Evolutionary conservation across 1,140 invertebrate genomes (phyloP).

Genomic region (Cotesia typhae): DNA sequence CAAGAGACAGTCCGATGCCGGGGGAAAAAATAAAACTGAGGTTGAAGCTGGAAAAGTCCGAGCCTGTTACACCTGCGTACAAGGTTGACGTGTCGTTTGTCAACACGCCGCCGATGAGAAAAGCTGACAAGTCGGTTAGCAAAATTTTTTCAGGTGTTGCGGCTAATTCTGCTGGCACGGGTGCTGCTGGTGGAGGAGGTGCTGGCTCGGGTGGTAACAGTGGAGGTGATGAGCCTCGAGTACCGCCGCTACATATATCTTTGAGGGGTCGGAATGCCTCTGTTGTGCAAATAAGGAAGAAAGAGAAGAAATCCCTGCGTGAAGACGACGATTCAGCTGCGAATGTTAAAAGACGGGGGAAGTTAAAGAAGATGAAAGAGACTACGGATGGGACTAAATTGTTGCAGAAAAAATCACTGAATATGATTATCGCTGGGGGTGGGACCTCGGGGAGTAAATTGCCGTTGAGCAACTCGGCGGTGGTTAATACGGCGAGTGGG

Average conservation of each 20-base stretch:
- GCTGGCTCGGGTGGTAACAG: conserved; percentile 71
- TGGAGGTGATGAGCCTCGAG: conserved; percentile 76
- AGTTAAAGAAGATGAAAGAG: conserved; percentile 64
- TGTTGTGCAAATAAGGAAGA: conserved; percentile 85
- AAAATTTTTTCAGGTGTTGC: conserved; percentile 52
- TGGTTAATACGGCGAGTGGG: conserved; percentile 58
- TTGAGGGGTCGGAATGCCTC: conserved; percentile 84
- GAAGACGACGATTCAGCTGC: conserved; percentile 59
- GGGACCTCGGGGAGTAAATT: conserved; percentile 58
- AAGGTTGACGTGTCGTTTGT: conserved; percentile 83
- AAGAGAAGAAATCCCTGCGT: conserved; percentile 72
- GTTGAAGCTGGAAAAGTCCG: conserved; percentile 83
- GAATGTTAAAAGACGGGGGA: conserved; percentile 55
- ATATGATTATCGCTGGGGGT: conserved; percentile 59
- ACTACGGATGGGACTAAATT: conserved; percentile 60
- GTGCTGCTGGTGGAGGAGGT: background rate
- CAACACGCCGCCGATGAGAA: conserved; percentile 66
- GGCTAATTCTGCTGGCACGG: conserved; percentile 25
- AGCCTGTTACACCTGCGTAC: conserved; percentile 78
- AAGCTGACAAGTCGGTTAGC: conserved; percentile 64
- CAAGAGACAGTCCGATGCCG: conserved; percentile 59
- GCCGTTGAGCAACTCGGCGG: conserved; percentile 57
- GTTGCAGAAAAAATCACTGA: conserved; percentile 61
- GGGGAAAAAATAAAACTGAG: conserved; percentile 85
- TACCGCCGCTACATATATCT: conserved; percentile 90